Conservation (phyloP, 2,797 vertebrate genomes). For the Xenentodon cancila region DNA sequence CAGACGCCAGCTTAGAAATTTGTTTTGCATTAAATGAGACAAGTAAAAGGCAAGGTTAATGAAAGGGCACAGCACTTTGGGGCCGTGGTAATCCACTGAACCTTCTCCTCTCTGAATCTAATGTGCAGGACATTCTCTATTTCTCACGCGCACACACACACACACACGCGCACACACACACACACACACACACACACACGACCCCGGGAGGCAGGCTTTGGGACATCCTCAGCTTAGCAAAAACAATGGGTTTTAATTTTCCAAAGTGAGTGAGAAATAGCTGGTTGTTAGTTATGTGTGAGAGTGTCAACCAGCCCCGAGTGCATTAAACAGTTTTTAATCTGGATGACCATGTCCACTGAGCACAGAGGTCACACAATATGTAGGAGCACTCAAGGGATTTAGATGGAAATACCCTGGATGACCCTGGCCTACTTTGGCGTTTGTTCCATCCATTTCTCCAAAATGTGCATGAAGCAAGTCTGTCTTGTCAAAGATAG, state of each 20-base stretch:
- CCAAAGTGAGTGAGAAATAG: constrained; percentile 63
- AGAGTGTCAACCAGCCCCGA: constrained; percentile 44
- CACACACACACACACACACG: constrained; percentile 34
- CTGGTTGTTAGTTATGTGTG: constrained; percentile 33
- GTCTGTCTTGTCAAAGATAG: background rate
- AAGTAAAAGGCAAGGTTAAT: constrained; percentile 84
- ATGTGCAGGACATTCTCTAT: constrained; percentile 31
- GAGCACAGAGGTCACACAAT: constrained; percentile 51
- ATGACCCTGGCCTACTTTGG: constrained; percentile 15
- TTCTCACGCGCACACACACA: constrained; percentile 30
- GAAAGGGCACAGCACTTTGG: constrained; percentile 82
- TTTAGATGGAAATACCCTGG: constrained; percentile 40
- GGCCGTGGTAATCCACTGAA: constrained; percentile 78
- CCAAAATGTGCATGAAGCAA: background rate
- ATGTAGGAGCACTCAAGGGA: constrained; percentile 34
- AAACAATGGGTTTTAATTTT: constrained; percentile 75
- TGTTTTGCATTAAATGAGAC: constrained; percentile 83
- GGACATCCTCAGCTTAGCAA: constrained; percentile 70
- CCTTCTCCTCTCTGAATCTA: constrained; percentile 64
- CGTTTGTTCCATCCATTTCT: background rate
- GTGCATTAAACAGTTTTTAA: constrained; percentile 68
- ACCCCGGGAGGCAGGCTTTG: constrained; percentile 57
- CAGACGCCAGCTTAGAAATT: constrained; percentile 80
- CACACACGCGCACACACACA: constrained; percentile 21
- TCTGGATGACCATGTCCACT: constrained; percentile 69